These are phyloP conservation scores for Saccostrea cuccullata DNA, from an alignment of 1,140 invertebrate genomes.

Conservation along the genomic window DNA sequence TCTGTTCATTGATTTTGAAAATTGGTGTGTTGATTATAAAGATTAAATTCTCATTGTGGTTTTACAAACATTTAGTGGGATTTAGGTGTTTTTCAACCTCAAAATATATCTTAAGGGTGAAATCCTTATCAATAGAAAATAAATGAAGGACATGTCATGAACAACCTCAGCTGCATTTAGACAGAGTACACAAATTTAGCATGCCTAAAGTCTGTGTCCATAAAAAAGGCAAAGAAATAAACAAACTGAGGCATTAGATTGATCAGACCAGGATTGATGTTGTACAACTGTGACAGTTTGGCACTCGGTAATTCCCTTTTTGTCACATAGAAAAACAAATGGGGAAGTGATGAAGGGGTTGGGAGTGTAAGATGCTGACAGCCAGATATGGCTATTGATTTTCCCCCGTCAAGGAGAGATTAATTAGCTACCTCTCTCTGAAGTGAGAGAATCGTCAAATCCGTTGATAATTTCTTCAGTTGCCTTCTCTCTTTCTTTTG, in stretches of 20 bases:
- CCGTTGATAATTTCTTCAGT: not conserved
- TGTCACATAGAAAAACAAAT: not conserved
- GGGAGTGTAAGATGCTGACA: not conserved
- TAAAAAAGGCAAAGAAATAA: not conserved
- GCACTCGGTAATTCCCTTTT: not conserved
- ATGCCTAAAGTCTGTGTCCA: too few species aligned
- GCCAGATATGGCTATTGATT: not conserved
- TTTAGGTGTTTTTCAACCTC: too few species aligned
- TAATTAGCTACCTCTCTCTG: constrained; percentile 29
- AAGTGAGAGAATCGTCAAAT: constrained; percentile 2
- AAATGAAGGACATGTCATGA: too few species aligned
- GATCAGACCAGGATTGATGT: not conserved
- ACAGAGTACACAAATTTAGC: too few species aligned
- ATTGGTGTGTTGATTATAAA: too few species aligned
- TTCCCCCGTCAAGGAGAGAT: constrained; percentile 17
- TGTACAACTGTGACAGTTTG: not conserved
- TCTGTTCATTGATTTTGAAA: too few species aligned
- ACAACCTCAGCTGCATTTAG: too few species aligned
- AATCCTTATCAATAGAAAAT: too few species aligned
- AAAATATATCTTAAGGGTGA: too few species aligned
- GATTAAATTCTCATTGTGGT: too few species aligned
- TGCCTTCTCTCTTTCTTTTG: not conserved
- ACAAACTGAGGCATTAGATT: not conserved
- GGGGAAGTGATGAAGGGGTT: not conserved
- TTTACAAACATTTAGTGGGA: too few species aligned